These are phyloP conservation scores for Magallana ariakensis DNA, from an alignment of 1,140 invertebrate genomes.

Conservation along the genomic window DNA sequence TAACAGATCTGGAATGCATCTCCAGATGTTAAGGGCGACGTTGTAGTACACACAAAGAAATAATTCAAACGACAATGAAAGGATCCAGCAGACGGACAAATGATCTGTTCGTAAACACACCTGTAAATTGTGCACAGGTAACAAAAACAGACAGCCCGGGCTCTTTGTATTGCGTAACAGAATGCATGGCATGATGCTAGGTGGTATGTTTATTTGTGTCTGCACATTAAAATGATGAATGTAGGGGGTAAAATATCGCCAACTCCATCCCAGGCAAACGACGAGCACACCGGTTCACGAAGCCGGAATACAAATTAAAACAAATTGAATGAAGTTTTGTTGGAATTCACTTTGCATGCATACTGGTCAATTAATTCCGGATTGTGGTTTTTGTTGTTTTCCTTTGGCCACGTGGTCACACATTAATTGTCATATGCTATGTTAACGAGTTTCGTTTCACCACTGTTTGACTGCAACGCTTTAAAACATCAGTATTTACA, in stretches of 20 bases:
- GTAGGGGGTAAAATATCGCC: background rate
- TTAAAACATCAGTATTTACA: constrained; percentile 16
- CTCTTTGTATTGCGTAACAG: background rate
- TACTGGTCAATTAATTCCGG: background rate
- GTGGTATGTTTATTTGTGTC: constrained; percentile 33
- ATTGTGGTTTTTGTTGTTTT: background rate
- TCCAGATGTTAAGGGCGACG: background rate
- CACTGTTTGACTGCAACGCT: background rate
- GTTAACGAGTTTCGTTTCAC: background rate
- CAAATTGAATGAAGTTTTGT: background rate
- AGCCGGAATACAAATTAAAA: background rate
- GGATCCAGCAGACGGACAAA: constrained; percentile 27
- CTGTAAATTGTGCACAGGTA: constrained; percentile 22
- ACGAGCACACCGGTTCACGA: background rate
- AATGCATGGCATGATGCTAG: constrained; percentile 24
- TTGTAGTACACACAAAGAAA: background rate
- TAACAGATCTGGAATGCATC: background rate
- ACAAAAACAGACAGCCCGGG: background rate
- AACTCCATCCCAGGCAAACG: background rate
- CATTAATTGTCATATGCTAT: background rate
- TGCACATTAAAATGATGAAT: constrained; percentile 5
- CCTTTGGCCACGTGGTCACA: background rate
- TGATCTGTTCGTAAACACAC: background rate
- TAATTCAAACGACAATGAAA: background rate
- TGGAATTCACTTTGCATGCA: background rate